phyloP scores from a whole-genome alignment of 2,113 vertebrate species.

The Cyrtonyx montezumae region DNA sequence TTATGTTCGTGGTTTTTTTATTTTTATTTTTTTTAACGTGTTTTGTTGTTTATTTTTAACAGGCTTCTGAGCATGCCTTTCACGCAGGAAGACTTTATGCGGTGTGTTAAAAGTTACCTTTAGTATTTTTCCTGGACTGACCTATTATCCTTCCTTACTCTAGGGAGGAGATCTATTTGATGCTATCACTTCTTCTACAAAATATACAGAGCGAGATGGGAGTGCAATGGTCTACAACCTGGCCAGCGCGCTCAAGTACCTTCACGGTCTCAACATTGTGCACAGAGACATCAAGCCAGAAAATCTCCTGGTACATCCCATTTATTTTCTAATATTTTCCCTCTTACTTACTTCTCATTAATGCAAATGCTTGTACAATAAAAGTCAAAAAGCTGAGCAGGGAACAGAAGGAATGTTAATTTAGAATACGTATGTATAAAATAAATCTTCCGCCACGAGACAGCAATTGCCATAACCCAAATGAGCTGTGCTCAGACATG shows the following conservation, averaged over 20 bases:
- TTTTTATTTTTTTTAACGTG: not conserved
- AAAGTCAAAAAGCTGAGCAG: slow-evolving; percentile 12
- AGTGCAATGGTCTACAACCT: slow-evolving; percentile 94
- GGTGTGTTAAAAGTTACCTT: not conserved
- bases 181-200: slow-evolving; percentile 95
- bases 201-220: slow-evolving; percentile 94
- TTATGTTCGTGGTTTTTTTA: not conserved
- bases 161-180: slow-evolving; percentile 97
- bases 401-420: slow-evolving; percentile 22
- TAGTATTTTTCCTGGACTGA: not conserved
- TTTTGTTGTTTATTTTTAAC: not conserved
- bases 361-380: not conserved
- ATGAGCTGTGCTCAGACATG: slow-evolving; percentile 13
- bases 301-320: slow-evolving; percentile 88
- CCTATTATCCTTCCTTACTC: not conserved
- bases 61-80: not conserved
- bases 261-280: slow-evolving; percentile 92
- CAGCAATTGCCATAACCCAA: not conserved
- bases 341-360: not conserved
- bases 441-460: not conserved
- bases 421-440: not conserved
- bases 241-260: slow-evolving; percentile 91
- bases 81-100: fast-evolving
- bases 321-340: not conserved
- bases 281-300: slow-evolving; percentile 98